Base-by-base conservation (phyloP, 92 coral and sea anemone genomes). In the Nematostella vectensis region DNA sequence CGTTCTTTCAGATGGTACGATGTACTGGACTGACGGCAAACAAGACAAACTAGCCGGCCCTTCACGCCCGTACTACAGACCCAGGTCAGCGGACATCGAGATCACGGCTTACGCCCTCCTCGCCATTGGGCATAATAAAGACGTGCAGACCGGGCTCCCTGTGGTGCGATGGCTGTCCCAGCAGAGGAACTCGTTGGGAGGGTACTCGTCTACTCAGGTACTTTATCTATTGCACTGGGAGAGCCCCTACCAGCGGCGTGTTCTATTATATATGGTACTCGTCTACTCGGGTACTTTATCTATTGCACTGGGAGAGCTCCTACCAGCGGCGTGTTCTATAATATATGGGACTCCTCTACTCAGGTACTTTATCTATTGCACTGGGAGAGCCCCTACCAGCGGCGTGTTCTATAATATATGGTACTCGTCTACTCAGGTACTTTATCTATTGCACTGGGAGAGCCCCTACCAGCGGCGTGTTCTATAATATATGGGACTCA, bases 61-160 rank as follows among this genome's bases (percentile, higher is more conserved):
- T 79, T 70, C 51, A 57, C 80, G 93, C 10, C 96, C 96, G 48
- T 91, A 91, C 72, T 86, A 86, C 78, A 74, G 72, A 26, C 98
- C 96, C 21, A 82, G 85, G 2, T 70, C 98, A 17, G 98, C 98
- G 11, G 98, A 91, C 58, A 71, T 91, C n/a, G 98, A 91, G 75
- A 91, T 91, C 30, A 91, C 98, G 27, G 72, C 98, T 0, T 91
- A 91, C 61, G 98, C 87, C 9, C 62, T 91, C 59, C 29, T 91
- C 44, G 79, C 78, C 2, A 61, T 52, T 43, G 33, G 85, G 25
- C 75, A 43, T 2, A 71, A 70, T 37, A 64, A 71, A 27, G 96
- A 86, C 54, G 55, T 63, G 42, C 48, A 52, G 38, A 54, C 64
- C 11, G 91, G 85, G 20, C 77, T 91, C 27, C 67, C 86, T 53